A percentile compares a stretch with the other conserved stretches of the same genome.
Conservation (phyloP, 2,888 invertebrate genomes). For the Mechanitis messenoides region DNA sequence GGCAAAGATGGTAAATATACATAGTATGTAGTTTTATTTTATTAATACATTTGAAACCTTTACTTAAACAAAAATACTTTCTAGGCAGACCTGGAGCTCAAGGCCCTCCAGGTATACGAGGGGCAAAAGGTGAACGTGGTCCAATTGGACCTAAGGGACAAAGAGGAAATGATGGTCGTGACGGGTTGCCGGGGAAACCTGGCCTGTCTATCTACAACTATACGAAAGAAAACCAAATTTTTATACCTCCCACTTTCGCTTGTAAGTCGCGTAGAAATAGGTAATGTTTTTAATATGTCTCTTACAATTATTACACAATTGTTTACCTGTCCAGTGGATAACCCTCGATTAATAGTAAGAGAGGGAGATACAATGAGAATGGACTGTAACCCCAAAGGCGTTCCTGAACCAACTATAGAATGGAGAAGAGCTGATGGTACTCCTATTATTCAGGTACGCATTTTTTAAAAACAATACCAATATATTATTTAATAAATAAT, state of each 20-base stretch:
- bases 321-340: slow-evolving; percentile 50
- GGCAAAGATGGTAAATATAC: slow-evolving; percentile 63
- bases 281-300: not conserved
- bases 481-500: no score
- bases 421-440: slow-evolving; percentile 83
- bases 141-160: slow-evolving; percentile 82
- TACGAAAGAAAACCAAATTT: slow-evolving; percentile 81
- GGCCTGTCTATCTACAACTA: slow-evolving; percentile 88
- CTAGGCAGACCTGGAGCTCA: slow-evolving; percentile 79
- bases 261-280: slow-evolving; percentile 41
- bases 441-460: slow-evolving; percentile 59
- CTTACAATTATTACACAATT: not conserved
- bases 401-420: slow-evolving; percentile 85
- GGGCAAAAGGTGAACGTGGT: slow-evolving; percentile 83
- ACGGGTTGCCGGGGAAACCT: slow-evolving; percentile 86
- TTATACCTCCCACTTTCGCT: slow-evolving; percentile 91
- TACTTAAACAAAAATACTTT: not conserved
- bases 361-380: slow-evolving; percentile 90
- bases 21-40: not conserved
- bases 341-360: slow-evolving; percentile 81
- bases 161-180: slow-evolving; percentile 83
- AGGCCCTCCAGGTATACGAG: slow-evolving; percentile 83
- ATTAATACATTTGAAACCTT: not conserved
- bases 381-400: slow-evolving; percentile 87
- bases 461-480: no score